Evolutionary conservation across 2,797 vertebrate species (phyloP), one percentile per base, ranked within the genome.

Genomic region (Miichthys miiuy): DNA sequence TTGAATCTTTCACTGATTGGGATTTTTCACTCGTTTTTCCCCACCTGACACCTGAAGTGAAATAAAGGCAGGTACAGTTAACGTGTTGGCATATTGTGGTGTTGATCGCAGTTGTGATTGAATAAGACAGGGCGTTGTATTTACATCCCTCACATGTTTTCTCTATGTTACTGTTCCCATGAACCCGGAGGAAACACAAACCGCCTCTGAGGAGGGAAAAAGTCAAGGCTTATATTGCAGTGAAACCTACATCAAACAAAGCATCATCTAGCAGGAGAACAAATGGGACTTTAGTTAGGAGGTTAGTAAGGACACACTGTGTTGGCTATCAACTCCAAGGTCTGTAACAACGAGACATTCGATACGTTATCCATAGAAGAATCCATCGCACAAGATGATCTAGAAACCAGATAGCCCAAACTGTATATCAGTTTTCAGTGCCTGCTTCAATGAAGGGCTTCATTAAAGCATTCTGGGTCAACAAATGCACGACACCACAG

Each of bases 311-410:
- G 81, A 72, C 80, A 81, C 66, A 63, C 66, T 56, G 69, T 30
- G 69, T 62, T 38, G 57, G 55, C 54, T 56, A 30, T 61, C 57
- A 27, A 25, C 71, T 54, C 70, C 57, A 5, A 16, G 47, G 61
- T 64, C 68, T 38, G 27, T 14, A 44, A 58, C 86, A 46, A 61
- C 41, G 12, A 42, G 80, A 80, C 81, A 82, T 58, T 79, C n/a
- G 64, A 84, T 89, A 75, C 12, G 34, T 83, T 77, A 83, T 88
- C 81, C 84, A 80, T 81, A 79, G 82, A 82, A 78, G 82, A 82
- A 87, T 76, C 79, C 4, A 48, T 25, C 6, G 10, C 75, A 72
- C 70, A 48, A 41, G 62, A 78, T 71, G 55, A 79, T 58, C 50
- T 2, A 9, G 81, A 75, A 77, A 91, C 83, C 70, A 68, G 76